Evolutionary conservation across 2,797 vertebrate genomes (phyloP).

Genomic region (Rachycentron canadum): DNA sequence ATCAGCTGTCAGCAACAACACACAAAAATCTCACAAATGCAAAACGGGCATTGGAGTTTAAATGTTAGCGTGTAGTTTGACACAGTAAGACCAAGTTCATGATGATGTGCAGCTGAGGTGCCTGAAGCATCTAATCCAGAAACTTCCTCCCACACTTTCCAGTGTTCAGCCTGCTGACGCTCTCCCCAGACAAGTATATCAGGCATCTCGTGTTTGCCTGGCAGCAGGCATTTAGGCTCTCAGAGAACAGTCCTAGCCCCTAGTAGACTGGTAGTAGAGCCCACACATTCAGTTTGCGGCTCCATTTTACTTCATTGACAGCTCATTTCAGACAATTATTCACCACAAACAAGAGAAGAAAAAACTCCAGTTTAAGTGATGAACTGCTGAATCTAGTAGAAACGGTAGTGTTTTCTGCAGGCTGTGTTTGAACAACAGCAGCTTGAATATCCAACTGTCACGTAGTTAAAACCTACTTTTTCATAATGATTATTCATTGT

Average conservation of each 20-base stretch:
- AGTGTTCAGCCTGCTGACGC: not conserved
- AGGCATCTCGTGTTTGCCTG: not conserved
- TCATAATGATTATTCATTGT: not conserved
- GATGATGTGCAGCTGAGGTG: not conserved
- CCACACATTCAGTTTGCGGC: not conserved
- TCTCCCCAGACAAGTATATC: not conserved
- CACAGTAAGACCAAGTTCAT: not conserved
- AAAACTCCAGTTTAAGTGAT: not conserved
- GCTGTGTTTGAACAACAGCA: not conserved
- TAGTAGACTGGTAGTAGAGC: not conserved
- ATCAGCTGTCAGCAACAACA: not conserved
- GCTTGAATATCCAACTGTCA: not conserved
- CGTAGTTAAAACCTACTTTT: not conserved
- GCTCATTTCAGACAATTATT: not conserved
- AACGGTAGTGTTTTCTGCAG: not conserved
- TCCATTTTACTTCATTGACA: not conserved
- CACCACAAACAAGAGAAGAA: not conserved
- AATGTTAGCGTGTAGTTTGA: no score
- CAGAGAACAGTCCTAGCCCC: not conserved
- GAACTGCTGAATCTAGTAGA: not conserved
- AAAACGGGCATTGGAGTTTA: not conserved
- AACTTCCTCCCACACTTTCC: not conserved
- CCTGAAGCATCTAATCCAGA: not conserved
- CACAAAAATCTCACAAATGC: not conserved
- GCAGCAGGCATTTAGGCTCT: not conserved